A percentile compares a stretch with the other conserved stretches of the same genome.
These are phyloP conservation scores for Calvadosia cruxmelitensis DNA, from an alignment of 30 jellyfish, hydroid and myxozoan genomes.

Conservation along the genomic window DNA sequence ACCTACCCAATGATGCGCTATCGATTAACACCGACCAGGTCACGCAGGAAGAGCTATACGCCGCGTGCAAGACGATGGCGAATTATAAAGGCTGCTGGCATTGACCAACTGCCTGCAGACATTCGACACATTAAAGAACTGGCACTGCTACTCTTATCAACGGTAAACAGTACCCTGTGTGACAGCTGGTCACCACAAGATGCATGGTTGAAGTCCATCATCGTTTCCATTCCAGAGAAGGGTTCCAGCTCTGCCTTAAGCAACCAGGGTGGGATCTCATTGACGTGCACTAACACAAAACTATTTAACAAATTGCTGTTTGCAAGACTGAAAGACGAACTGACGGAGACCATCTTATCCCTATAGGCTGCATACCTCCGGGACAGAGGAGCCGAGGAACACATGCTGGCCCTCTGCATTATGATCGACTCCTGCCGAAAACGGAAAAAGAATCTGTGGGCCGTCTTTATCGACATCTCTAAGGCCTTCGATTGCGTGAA, in stretches of 20 bases:
- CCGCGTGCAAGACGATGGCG: not conserved
- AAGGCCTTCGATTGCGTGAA: not conserved
- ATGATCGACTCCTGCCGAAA: not conserved
- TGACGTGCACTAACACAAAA: not conserved
- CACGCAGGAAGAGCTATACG: not conserved
- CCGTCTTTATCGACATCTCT: not conserved
- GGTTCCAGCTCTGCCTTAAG: not conserved
- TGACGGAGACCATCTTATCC: not conserved
- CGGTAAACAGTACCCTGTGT: not conserved
- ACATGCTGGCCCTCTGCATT: not conserved
- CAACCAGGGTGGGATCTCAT: conserved; percentile 1
- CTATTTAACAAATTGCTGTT: not conserved
- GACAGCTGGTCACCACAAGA: not conserved
- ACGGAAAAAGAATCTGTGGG: not conserved
- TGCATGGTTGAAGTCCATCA: not conserved
- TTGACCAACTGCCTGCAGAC: not conserved
- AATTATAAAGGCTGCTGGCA: not conserved
- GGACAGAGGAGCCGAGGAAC: not conserved
- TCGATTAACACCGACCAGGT: not conserved
- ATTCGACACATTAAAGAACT: not conserved
- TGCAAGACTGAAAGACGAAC: not conserved
- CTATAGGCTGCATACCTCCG: not conserved
- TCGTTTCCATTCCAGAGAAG: not conserved
- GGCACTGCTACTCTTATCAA: not conserved
- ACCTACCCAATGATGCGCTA: not conserved